phyloP scores from a whole-genome alignment of 2,888 invertebrate species.

The Dicycla oo region DNA sequence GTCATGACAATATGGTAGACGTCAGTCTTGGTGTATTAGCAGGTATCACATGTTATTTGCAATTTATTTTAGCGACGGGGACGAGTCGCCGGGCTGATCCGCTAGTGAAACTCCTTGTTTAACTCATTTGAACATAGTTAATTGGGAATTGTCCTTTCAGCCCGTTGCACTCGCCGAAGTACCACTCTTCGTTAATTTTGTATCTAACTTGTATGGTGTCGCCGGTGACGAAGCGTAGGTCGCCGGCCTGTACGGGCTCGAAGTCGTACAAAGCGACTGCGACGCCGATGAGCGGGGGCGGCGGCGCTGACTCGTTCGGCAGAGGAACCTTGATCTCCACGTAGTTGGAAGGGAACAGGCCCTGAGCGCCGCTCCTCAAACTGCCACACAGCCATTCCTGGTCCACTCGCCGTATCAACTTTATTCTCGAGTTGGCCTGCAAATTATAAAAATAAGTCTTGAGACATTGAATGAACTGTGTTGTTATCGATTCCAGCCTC shows the following conservation, averaged over 20 bases:
- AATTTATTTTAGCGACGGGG: slow-evolving; percentile 47
- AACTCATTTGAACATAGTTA: slow-evolving; percentile 92
- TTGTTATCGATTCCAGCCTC: slow-evolving; percentile 22
- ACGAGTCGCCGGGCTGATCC: slow-evolving; percentile 31
- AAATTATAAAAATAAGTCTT: slow-evolving; percentile 67
- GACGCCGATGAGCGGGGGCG: slow-evolving; percentile 76
- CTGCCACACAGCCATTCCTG: slow-evolving; percentile 95
- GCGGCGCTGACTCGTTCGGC: slow-evolving; percentile 77
- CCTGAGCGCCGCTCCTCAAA: slow-evolving; percentile 92
- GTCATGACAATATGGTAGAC: slow-evolving; percentile 65
- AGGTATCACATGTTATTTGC: slow-evolving; percentile 61
- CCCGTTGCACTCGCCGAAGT: slow-evolving; percentile 93
- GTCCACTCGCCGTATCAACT: slow-evolving; percentile 93
- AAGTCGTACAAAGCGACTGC: slow-evolving; percentile 93
- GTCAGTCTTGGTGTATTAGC: slow-evolving; percentile 70
- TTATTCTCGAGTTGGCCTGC: slow-evolving; percentile 93
- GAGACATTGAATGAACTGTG: slow-evolving; percentile 43
- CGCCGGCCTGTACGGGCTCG: slow-evolving; percentile 89
- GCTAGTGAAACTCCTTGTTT: slow-evolving; percentile 57
- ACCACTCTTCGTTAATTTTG: slow-evolving; percentile 94
- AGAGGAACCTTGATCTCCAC: slow-evolving; percentile 94
- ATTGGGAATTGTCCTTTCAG: slow-evolving; percentile 94
- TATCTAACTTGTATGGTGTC: slow-evolving; percentile 91
- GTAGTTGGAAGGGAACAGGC: slow-evolving; percentile 96
- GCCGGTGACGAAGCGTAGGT: slow-evolving; percentile 79